Base-by-base conservation (phyloP, 2,113 vertebrate species). In the Hiodon alosoides region DNA sequence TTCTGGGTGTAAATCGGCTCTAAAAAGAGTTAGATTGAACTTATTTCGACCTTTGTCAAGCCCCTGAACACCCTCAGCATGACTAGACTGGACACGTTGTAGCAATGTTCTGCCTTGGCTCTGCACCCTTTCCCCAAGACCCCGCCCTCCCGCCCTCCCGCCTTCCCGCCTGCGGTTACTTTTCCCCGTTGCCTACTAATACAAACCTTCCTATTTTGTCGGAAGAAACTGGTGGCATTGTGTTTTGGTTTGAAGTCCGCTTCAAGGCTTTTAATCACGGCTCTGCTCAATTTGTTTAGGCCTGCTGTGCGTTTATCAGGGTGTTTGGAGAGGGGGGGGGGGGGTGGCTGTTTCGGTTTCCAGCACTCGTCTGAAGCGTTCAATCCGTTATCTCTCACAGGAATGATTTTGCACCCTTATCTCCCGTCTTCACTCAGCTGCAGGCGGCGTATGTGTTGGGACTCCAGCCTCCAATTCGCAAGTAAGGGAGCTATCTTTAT, bases 221-320 rank as follows among this genome's bases (percentile, higher is more conserved):
- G n/a, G 48, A 60, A 61, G 14, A 16, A 50, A n/a, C 59, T 52
- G 31, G 31, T 31, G 31, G 31, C 31, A 31, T 8, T 47, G 0
- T 16, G 46, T 66, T 51, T 11, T 8, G 17, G 51, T 73, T 47
- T 11, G 47, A 54, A 8, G 54, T 51, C 48, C 31, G 82, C 87
- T 88, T 90, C 87, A 85, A 87, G 81, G 88, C 83, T 87, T 88
- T 76, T 46, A 53, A 57, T 74, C 59, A 74, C 31, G 57, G 10
- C 64, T 10, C 16, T 79, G 80, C 79, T 69, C 75, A 76, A 79
- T 84, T 85, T 86, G 86, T 86, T 87, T 82, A 83, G 83, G 81
- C 84, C 69, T 74, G 72, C 77, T 73, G 76, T 69, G 54, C 82
- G 78, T 87, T 87, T 82, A 86, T 88, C 79, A 75, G 75, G 77